Conservation (phyloP, 92 coral and sea anemone genomes). For the Isaurus tuberculatus region DNA sequence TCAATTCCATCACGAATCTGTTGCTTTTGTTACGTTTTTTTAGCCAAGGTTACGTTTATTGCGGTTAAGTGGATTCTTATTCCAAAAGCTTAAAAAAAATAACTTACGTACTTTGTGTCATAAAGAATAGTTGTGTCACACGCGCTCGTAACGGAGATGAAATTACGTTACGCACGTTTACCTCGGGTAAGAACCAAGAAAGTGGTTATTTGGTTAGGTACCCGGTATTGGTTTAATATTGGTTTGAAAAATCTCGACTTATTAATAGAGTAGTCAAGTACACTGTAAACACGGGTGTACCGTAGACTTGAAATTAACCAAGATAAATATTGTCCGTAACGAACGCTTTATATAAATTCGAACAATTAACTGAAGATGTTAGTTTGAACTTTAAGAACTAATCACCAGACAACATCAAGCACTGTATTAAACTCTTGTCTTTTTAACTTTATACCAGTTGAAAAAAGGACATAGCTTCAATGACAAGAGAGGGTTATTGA, state of each 20-base stretch:
- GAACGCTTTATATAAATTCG: not conserved
- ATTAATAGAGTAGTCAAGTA: constrained; percentile 2
- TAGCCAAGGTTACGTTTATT: not conserved
- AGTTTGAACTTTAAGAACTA: not conserved
- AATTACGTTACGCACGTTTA: not conserved
- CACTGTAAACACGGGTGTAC: not conserved
- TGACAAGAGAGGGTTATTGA: not conserved
- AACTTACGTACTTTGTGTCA: not conserved
- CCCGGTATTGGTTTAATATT: not conserved
- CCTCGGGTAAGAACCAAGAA: not conserved
- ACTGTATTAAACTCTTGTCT: not conserved
- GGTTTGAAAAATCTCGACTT: not conserved
- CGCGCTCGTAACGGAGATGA: not conserved
- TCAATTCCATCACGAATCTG: not conserved
- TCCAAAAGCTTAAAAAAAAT: not conserved
- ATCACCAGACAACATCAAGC: not conserved
- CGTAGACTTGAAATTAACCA: constrained; percentile 6
- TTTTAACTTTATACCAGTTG: not conserved
- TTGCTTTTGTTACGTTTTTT: not conserved
- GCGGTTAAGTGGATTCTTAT: not conserved
- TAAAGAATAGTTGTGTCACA: not conserved
- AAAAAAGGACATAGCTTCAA: not conserved
- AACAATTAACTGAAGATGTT: not conserved
- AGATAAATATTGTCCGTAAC: not conserved
- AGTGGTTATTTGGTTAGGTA: not conserved